Evolutionary conservation across 1,140 invertebrate genomes (phyloP).

Genomic region (Drosophila ananassae): DNA sequence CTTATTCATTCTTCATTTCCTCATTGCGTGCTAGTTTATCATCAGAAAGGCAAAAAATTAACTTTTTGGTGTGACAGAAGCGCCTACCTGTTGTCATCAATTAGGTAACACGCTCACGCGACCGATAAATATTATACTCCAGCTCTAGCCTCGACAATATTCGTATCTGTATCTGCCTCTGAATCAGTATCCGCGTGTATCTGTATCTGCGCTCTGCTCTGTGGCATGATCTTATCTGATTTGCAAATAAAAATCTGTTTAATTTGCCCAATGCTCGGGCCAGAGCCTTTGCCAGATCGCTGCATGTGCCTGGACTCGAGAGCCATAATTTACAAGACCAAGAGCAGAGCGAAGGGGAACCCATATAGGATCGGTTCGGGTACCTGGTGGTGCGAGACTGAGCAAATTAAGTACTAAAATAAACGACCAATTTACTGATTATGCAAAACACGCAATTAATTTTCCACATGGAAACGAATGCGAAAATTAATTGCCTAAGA

Average conservation of each 20-base stretch:
- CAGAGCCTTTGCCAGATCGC: slow-evolving; percentile 30
- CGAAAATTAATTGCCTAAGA: slow-evolving; percentile 66
- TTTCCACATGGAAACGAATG: slow-evolving; percentile 50
- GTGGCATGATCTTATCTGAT: slow-evolving; percentile 71
- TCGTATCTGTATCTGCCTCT: slow-evolving; percentile 41
- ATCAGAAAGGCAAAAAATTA: slow-evolving; percentile 51
- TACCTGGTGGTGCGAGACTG: slow-evolving; percentile 50
- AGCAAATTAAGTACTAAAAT: slow-evolving; percentile 78
- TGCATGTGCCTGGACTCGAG: slow-evolving; percentile 36
- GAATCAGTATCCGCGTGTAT: slow-evolving; percentile 17
- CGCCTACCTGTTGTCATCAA: slow-evolving; percentile 84
- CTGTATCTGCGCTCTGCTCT: slow-evolving; percentile 33
- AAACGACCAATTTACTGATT: slow-evolving; percentile 81
- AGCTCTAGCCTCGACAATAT: slow-evolving; percentile 7
- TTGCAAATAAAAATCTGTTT: slow-evolving; percentile 77
- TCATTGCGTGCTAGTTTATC: slow-evolving; percentile 60
- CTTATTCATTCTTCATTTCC: not conserved
- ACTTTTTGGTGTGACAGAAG: slow-evolving; percentile 66
- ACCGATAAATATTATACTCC: slow-evolving; percentile 75
- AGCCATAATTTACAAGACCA: slow-evolving; percentile 69
- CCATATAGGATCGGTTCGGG: not conserved
- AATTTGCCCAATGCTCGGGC: slow-evolving; percentile 48
- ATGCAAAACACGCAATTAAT: slow-evolving; percentile 82
- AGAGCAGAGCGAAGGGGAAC: not conserved
- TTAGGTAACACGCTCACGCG: slow-evolving; percentile 83